Percentiles rank a stretch among this genome's conserved stretches.
Conservation (phyloP, 2,113 vertebrate species). For the Phyllostomus discolor region DNA sequence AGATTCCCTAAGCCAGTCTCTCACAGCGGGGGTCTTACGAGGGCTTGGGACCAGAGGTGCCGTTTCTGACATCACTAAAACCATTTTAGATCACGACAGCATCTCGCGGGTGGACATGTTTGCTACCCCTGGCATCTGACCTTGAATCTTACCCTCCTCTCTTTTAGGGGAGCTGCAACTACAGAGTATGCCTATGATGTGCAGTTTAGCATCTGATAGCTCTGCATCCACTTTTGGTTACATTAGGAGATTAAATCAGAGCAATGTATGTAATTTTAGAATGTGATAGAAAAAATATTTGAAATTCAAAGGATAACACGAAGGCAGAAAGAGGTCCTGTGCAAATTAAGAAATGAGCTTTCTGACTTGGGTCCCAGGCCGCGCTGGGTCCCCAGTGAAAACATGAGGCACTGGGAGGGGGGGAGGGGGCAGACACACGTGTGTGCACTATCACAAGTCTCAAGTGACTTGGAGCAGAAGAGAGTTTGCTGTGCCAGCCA, state of each 20-base stretch:
- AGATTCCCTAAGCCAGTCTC: background rate
- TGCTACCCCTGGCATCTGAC: background rate
- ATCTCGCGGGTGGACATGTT: background rate
- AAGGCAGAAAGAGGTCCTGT: background rate
- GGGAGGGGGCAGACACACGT: background rate
- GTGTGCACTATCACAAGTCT: background rate
- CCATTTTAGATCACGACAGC: background rate
- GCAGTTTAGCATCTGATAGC: background rate
- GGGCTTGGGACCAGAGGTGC: background rate
- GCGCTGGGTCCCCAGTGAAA: background rate
- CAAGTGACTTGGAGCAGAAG: background rate
- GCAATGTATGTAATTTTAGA: background rate
- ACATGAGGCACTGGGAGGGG: background rate
- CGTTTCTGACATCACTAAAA: background rate
- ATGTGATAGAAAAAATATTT: background rate
- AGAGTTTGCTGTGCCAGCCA: background rate
- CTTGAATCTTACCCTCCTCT: background rate
- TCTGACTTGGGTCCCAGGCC: background rate
- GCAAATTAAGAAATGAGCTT: background rate
- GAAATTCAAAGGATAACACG: background rate
- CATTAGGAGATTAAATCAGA: background rate
- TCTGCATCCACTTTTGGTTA: background rate
- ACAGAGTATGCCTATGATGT: background rate
- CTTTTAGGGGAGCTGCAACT: background rate
- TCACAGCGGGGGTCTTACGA: background rate